Conservation (phyloP, 2,797 vertebrate genomes). For the Lacerta viridis region DNA sequence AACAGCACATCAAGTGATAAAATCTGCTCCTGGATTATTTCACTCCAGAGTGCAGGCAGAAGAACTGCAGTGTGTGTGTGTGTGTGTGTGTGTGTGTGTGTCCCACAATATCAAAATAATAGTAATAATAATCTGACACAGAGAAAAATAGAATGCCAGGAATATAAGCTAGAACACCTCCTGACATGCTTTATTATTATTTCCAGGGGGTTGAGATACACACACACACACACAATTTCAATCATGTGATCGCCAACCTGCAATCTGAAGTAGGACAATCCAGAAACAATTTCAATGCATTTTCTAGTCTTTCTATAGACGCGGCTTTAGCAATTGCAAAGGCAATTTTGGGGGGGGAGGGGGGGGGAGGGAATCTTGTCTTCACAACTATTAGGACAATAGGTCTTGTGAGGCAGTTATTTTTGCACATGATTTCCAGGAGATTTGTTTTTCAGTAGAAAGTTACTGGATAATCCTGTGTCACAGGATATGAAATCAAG, state of each 20-base stretch:
- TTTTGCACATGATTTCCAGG: conserved; percentile 29
- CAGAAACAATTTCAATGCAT: background rate
- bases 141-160: background rate
- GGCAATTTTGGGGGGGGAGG: rapidly evolving
- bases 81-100: too few relatives aligned
- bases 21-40: background rate
- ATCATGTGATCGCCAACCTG: background rate
- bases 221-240: too few relatives aligned
- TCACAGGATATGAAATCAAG: conserved; percentile 8
- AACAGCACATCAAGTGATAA: background rate
- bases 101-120: background rate
- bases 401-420: conserved; percentile 1
- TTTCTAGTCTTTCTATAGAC: conserved; percentile 11
- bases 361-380: rapidly evolving
- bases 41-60: background rate
- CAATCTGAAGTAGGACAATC: background rate
- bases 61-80: too few relatives aligned
- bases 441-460: conserved; percentile 6
- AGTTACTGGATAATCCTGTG: conserved; percentile 43
- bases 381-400: background rate
- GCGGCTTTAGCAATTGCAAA: background rate
- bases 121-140: background rate
- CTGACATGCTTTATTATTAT: too few relatives aligned
- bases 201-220: too few relatives aligned
- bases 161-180: background rate